Conservation (phyloP, 53 echinoderm and acorn worm species). For the Luidia sarsii region DNA sequence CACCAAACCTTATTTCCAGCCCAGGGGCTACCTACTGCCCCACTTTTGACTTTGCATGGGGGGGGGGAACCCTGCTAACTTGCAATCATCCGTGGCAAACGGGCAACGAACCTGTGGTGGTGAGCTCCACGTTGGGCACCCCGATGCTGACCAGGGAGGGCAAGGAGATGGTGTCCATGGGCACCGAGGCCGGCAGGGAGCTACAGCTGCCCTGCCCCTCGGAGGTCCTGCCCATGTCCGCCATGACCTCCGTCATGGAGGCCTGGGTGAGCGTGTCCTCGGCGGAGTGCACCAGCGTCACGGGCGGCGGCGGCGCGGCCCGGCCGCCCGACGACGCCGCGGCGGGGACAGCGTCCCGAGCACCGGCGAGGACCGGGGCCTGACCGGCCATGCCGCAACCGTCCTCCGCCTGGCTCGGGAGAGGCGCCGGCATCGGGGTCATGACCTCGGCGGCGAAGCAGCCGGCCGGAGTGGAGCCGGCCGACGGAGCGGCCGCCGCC, state of each 20-base stretch:
- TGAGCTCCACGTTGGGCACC: conserved; percentile 76
- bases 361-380: neutral
- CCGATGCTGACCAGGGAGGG: conserved; percentile 62
- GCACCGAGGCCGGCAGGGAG: conserved; percentile 26
- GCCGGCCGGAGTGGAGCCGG: conserved; percentile 4
- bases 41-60: too few relatives aligned
- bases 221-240: conserved; percentile 3
- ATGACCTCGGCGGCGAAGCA: conserved; percentile 30
- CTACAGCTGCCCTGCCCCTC: neutral
- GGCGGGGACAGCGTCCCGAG: neutral
- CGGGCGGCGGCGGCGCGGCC: neutral
- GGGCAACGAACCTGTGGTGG: conserved; percentile 59
- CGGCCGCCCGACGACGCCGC: neutral
- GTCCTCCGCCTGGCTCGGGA: neutral
- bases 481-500: neutral
- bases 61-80: too few relatives aligned
- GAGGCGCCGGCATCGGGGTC: neutral
- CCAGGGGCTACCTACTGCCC: too few relatives aligned
- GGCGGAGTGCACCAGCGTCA: conserved; percentile 3
- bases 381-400: conserved; percentile 1
- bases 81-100: too few relatives aligned
- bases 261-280: conserved; percentile 1
- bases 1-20: too few relatives aligned
- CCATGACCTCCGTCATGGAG: conserved; percentile 28
- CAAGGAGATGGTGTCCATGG: conserved; percentile 31